A percentile compares a stretch with the other conserved stretches of the same genome.
phyloP scores from a whole-genome alignment of 1,140 invertebrate species.

The Coptotermes formosanus region DNA sequence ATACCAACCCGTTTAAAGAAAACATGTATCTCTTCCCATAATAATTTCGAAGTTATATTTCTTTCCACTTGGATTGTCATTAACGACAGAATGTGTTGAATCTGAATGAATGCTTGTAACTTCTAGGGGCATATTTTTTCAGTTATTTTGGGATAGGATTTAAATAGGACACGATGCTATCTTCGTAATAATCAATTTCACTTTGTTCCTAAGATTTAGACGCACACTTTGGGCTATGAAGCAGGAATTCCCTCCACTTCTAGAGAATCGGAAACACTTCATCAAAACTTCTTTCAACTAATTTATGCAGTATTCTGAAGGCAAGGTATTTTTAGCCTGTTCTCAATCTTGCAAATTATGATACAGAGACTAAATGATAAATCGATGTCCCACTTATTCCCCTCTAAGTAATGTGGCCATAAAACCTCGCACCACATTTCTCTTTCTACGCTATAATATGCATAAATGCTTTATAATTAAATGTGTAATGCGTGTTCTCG shows the following conservation, averaged over 20 bases:
- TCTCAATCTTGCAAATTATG: not conserved
- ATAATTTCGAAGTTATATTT: too few species aligned
- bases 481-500: not conserved
- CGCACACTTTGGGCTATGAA: not conserved
- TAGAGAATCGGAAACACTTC: not conserved
- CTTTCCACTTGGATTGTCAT: too few species aligned
- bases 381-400: not conserved
- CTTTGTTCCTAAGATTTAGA: too few species aligned
- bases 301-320: not conserved
- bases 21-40: too few species aligned
- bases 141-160: too few species aligned
- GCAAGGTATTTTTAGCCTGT: not conserved
- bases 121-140: too few species aligned
- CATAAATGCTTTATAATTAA: not conserved
- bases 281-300: not conserved
- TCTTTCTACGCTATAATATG: not conserved
- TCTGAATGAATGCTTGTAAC: too few species aligned
- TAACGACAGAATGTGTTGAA: too few species aligned
- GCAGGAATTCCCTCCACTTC: not conserved
- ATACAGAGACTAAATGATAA: not conserved
- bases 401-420: not conserved
- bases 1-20: too few species aligned
- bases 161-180: too few species aligned
- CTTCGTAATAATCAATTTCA: too few species aligned
- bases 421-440: not conserved